Conservation (phyloP, 2,113 vertebrate genomes). For the Sphyrna mokarran region DNA sequence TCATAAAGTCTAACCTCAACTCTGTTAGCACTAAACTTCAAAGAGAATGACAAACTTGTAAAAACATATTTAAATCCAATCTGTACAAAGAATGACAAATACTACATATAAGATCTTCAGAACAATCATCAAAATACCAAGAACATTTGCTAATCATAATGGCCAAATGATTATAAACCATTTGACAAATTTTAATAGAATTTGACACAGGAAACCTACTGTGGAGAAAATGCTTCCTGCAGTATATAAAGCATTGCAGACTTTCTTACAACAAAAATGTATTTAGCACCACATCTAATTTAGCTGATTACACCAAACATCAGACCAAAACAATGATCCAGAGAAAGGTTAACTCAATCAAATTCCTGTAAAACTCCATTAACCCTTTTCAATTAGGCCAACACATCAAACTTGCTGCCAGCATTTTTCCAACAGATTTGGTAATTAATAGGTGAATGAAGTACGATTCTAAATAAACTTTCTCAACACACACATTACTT, state of each 20-base stretch:
- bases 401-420: too few relatives aligned
- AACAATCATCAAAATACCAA: not conserved
- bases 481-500: not conserved
- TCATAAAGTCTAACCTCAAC: not conserved
- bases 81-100: not conserved
- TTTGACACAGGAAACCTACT: not conserved
- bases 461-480: not conserved
- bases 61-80: not conserved
- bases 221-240: not conserved
- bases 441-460: not conserved
- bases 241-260: not conserved
- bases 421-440: not conserved
- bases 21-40: not conserved
- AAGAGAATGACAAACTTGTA: not conserved
- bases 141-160: not conserved
- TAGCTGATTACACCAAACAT: not conserved
- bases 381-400: slow-evolving; percentile 12
- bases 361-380: not conserved
- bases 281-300: slow-evolving; percentile 17
- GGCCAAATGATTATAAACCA: not conserved
- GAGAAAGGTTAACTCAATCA: slow-evolving; percentile 2
- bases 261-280: not conserved
- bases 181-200: not conserved
- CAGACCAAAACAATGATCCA: slow-evolving; percentile 14
- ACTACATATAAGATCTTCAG: not conserved